These are phyloP conservation scores for Diadumene lineata DNA, from an alignment of 92 coral and sea anemone species.

Conservation along the genomic window DNA sequence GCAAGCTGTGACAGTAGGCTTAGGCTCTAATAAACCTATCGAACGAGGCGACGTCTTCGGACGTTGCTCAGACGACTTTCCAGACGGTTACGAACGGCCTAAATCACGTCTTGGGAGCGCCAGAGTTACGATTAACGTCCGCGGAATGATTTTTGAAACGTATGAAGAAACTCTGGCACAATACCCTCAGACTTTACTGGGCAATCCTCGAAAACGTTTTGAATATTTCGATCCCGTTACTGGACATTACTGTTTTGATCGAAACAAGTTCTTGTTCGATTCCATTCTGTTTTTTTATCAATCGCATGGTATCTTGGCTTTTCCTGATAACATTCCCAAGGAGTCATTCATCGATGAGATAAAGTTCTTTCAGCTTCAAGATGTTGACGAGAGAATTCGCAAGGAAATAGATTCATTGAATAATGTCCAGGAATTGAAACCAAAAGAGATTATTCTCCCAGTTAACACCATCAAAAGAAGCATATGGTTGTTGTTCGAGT, in stretches of 20 bases:
- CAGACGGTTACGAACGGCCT: conserved; percentile 10
- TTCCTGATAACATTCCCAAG: conserved; percentile 88
- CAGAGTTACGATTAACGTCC: conserved; percentile 79
- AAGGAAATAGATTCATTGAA: conserved; percentile 61
- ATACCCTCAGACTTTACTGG: conserved; percentile 88
- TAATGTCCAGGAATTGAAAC: background rate
- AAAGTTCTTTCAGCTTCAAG: conserved; percentile 82
- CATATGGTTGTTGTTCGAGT: conserved; percentile 76
- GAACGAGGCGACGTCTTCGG: conserved; percentile 33
- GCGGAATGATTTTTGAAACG: conserved; percentile 88
- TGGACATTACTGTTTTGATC: conserved; percentile 85
- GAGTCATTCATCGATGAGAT: conserved; percentile 86
- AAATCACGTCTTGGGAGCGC: conserved; percentile 33
- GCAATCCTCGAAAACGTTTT: conserved; percentile 68
- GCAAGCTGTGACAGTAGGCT: conserved; percentile 23
- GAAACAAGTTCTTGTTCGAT: conserved; percentile 83
- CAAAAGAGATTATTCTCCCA: conserved; percentile 24
- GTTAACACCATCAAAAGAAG: conserved; percentile 45
- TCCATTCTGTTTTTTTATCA: conserved; percentile 92
- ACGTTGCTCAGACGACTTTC: conserved; percentile 21
- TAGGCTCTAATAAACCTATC: conserved; percentile 7
- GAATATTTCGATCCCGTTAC: conserved; percentile 67
- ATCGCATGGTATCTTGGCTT: conserved; percentile 88
- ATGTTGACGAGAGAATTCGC: conserved; percentile 68
- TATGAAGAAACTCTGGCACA: conserved; percentile 90